These are phyloP conservation scores for Notiomystis cincta DNA, from an alignment of 2,113 vertebrate genomes.

Conservation along the genomic window DNA sequence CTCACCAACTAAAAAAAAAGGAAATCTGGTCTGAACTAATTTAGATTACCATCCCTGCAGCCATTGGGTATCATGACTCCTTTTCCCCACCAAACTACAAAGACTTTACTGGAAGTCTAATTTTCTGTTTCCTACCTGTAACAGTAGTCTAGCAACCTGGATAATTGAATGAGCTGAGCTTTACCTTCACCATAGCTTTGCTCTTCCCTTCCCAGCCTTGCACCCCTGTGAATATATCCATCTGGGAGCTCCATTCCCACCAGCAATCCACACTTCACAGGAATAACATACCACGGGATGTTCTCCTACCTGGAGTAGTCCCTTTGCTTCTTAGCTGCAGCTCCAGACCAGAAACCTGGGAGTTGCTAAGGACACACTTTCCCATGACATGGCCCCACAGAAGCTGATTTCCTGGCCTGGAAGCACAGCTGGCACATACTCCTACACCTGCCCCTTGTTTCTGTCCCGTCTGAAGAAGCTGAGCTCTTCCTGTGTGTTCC, in stretches of 20 bases:
- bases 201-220: background rate
- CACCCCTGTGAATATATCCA: background rate
- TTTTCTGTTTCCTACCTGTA: background rate
- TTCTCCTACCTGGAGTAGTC: background rate
- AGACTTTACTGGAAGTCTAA: background rate
- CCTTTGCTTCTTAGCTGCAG: background rate
- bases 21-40: background rate
- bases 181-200: background rate
- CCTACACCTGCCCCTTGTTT: background rate
- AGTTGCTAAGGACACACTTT: background rate
- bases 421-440: background rate
- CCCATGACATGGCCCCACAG: background rate
- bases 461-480: background rate
- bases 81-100: background rate
- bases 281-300: no score
- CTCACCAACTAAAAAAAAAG: background rate
- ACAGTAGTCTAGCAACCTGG: background rate
- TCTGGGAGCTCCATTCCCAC: background rate
- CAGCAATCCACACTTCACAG: background rate
- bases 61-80: background rate
- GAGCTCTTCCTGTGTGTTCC: background rate
- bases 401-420: background rate
- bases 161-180: background rate
- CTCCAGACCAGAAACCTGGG: background rate
- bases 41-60: background rate